Base-by-base conservation (phyloP, 2,113 vertebrate genomes). In the Melanostigma gelatinosum region DNA sequence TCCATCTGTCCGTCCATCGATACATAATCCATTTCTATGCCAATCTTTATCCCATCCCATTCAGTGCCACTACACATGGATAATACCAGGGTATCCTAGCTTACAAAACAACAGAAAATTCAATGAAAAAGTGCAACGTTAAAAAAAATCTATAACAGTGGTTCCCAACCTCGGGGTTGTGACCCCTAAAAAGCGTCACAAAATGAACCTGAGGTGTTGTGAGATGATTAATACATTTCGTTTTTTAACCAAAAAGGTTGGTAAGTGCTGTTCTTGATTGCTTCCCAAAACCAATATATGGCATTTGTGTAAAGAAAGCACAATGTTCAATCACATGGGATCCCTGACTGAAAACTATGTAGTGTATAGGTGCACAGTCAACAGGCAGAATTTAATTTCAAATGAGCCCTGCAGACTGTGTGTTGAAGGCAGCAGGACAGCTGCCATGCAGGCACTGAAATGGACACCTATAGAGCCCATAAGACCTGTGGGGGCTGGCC, bases 401-500 rank as follows among this genome's bases (percentile, higher is more conserved):
- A 66, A 84, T 86, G 1, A 77, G 11, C 13, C 3, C 64, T 22
- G 18, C 29, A 24, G 18, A 46, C 18, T 65, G 46, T 40, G 67
- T 67, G 64, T 69, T 72, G 29, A 61, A 67, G 55, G 57, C 22
- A 46, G 20, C 58, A 73, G 22, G 82, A 24, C 13, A 79, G 72
- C 57, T 78, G 79, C 68, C 62, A 79, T 73, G 61, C 61, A 84
- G 73, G 80, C 80, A 75, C 52, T 72, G 15, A 6, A 24, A 27
- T 76, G 80, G 76, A 88, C 81, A 87, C 62, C 80, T 90, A 87
- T 86, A 80, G 83, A 86, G 62, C 40, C 72, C 76, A 79, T 70
- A 58, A 29, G 79, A 85, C 85, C 79, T 70, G 58, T 63, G 85
- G 77, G 87, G 91, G 72, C 77, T 91, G 87, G 66, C 87, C 90